A percentile compares a stretch with the other conserved stretches of the same genome.
These are phyloP conservation scores for Ptiloglossa arizonensis DNA, from an alignment of 1,140 invertebrate genomes.

Conservation along the genomic window DNA sequence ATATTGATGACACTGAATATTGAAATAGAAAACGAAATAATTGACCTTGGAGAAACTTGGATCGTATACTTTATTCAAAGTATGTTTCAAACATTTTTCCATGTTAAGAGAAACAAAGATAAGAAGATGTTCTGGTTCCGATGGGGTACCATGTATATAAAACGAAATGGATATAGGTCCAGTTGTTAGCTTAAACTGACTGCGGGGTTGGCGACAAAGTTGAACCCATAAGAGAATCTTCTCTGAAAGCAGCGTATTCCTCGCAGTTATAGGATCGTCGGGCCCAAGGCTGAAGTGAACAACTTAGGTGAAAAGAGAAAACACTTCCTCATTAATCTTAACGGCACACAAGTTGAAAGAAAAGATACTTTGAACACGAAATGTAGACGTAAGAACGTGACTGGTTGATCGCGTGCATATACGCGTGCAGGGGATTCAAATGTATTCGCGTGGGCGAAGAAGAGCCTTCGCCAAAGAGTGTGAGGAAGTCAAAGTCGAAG, in stretches of 20 bases:
- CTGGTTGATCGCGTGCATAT: not conserved
- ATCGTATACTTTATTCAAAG: too few species aligned
- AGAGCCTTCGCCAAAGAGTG: not conserved
- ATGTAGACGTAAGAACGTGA: not conserved
- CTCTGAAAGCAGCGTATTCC: too few species aligned
- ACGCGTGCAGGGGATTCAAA: not conserved
- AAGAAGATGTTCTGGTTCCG: too few species aligned
- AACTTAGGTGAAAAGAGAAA: not conserved
- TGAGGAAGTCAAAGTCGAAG: constrained; percentile 28
- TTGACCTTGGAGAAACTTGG: too few species aligned
- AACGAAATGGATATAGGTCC: too few species aligned
- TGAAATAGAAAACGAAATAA: too few species aligned
- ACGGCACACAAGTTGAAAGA: not conserved
- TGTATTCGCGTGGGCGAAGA: constrained; percentile 17
- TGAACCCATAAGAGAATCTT: not conserved
- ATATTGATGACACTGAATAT: too few species aligned
- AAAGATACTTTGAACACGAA: not conserved
- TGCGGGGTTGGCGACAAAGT: not conserved
- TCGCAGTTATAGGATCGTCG: not conserved
- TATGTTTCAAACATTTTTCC: too few species aligned
- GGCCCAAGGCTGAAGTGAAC: not conserved
- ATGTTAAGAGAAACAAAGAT: too few species aligned
- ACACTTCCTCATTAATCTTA: constrained; percentile 6
- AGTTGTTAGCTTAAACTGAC: too few species aligned
- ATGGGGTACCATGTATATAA: too few species aligned